Evolutionary conservation across 2,113 vertebrate species (phyloP).

Genomic region (Semnopithecus entellus): DNA sequence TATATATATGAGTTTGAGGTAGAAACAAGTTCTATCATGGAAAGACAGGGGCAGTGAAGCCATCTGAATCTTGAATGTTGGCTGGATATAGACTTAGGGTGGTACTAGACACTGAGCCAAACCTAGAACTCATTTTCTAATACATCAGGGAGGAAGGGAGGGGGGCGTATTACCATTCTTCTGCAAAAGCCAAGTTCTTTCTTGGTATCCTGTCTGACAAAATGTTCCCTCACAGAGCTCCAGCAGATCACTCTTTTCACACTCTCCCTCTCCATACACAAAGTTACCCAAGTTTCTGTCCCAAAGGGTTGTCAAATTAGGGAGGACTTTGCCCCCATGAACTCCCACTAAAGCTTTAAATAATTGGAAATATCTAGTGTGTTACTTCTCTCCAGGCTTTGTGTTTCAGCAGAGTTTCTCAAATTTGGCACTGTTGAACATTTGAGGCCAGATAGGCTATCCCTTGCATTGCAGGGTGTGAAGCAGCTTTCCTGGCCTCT

Average conservation of each 20-base stretch:
- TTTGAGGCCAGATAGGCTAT: neutral
- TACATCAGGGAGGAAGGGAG: accelerated
- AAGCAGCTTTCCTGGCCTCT: neutral
- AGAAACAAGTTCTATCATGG: neutral
- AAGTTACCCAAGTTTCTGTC: neutral
- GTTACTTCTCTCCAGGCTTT: neutral
- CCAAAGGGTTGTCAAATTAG: neutral
- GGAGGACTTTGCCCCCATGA: neutral
- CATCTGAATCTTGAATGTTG: neutral
- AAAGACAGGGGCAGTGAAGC: neutral
- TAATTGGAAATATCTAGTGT: neutral
- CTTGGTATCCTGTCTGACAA: neutral
- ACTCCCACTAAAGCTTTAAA: neutral
- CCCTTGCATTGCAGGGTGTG: neutral
- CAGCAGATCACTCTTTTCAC: neutral
- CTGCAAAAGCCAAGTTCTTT: neutral
- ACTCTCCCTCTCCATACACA: neutral
- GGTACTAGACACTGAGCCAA: neutral
- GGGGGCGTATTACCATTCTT: neutral
- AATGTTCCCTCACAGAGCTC: neutral
- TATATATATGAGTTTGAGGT: neutral
- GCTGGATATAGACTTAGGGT: neutral
- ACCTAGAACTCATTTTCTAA: neutral
- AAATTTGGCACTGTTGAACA: neutral
- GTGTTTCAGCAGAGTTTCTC: neutral